phyloP scores from a whole-genome alignment of 2,113 vertebrate genomes.

The zebrafish (Danio rerio) region DNA sequence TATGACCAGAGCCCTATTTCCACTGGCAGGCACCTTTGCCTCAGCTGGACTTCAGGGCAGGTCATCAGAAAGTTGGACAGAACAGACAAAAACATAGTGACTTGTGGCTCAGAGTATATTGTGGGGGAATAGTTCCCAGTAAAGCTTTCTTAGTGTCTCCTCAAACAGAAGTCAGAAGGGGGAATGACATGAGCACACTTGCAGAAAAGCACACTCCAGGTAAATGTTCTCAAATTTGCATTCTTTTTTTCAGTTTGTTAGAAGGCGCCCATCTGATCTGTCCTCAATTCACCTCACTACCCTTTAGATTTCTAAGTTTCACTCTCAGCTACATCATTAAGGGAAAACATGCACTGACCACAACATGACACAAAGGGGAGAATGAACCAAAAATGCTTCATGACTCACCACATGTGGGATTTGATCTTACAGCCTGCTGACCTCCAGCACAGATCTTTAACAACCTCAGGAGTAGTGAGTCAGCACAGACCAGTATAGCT shows the following conservation, averaged over 20 bases:
- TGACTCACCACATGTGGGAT: constrained; percentile 20
- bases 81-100: constrained; percentile 19
- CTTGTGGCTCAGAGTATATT: neutral
- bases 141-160: neutral
- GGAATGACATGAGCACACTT: neutral
- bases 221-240: neutral
- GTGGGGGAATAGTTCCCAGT: neutral
- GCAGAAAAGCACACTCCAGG: neutral
- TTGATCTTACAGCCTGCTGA: neutral
- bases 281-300: neutral
- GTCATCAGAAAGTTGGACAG: constrained; percentile 36
- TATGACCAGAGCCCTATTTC: constrained; percentile 51
- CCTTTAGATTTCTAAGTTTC: constrained; percentile 16
- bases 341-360: neutral
- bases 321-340: constrained; percentile 11
- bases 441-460: neutral
- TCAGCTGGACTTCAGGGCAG: constrained; percentile 3
- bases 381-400: neutral
- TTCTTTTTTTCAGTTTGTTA: neutral
- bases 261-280: neutral
- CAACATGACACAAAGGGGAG: constrained; percentile 5
- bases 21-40: constrained; percentile 34
- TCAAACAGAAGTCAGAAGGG: neutral
- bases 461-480: neutral
- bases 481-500: neutral